Conservation (phyloP, 2,888 invertebrate species). For the Harpalus rufipes region DNA sequence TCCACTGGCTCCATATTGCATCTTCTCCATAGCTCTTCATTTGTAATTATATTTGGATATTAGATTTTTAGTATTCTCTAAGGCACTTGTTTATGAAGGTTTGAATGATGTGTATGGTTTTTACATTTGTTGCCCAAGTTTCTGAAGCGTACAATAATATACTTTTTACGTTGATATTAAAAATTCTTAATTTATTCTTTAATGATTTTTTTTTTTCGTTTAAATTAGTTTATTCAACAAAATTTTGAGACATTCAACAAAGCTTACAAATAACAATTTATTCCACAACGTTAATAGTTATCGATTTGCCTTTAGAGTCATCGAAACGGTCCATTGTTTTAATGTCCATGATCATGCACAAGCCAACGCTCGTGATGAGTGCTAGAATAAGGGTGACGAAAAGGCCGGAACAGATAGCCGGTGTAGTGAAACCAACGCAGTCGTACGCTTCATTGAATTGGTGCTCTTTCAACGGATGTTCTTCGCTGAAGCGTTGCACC, state of each 20-base stretch:
- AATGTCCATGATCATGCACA: slow-evolving; percentile 95
- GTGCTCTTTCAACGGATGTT: slow-evolving; percentile 65
- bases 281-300: slow-evolving; percentile 87
- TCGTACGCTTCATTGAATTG: slow-evolving; percentile 88
- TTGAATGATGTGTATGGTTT: too few species aligned
- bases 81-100: too few species aligned
- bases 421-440: slow-evolving; percentile 94
- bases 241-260: slow-evolving; percentile 55
- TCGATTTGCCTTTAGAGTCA: slow-evolving; percentile 98
- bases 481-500: slow-evolving; percentile 78
- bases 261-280: slow-evolving; percentile 76
- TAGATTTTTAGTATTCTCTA: too few species aligned
- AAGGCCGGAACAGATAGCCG: slow-evolving; percentile 95
- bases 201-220: too few species aligned
- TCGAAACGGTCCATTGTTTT: slow-evolving; percentile 98
- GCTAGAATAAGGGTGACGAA: slow-evolving; percentile 89
- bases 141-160: too few species aligned
- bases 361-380: slow-evolving; percentile 89
- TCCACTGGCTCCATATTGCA: too few species aligned
- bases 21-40: too few species aligned
- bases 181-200: too few species aligned
- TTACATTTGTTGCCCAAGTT: too few species aligned
- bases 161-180: too few species aligned
- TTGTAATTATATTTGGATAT: too few species aligned
- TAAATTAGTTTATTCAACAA: not conserved